Base-by-base conservation (phyloP, 2,113 vertebrate genomes). In the Columba janthina region DNA sequence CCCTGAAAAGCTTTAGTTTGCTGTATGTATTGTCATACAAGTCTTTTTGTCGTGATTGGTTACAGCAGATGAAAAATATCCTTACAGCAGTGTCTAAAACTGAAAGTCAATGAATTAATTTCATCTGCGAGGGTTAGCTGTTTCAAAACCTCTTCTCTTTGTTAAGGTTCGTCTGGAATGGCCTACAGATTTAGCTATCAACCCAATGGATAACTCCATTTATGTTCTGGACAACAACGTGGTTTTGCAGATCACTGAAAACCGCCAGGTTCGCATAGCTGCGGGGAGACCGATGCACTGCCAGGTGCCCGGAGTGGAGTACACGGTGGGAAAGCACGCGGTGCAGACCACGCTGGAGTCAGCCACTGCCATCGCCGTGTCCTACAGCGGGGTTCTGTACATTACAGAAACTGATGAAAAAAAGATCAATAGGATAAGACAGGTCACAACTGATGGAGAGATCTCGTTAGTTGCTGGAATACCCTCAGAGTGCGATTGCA, bases 161-260 rank as follows among this genome's bases (percentile, higher is more conserved):
- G 42, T 89, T 67, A 90, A 99, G 99, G 99, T 99, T 53, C 99
- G 99, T 88, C 97, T 99, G 96, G 99, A 99, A 81, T 99, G 99
- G 99, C 99, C 99, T 38, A 99, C 99, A 12, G 99, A 99, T 95
- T 97, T 99, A 9, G 98, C 99, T 17, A 98, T 99, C 66, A 99
- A 99, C 97, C 99, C 99, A 2, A 99, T 99, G 99, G 99, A 99
- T 95, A 99, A 99, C 96, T 99, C 99, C 44, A 98, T 99, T 50
- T 99, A 98, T 1, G 99, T 99, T 46, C 89, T 99, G 97, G 99
- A 99, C 96, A 99, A 99, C 97, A 99, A 99, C 5, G 99, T 99
- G 1, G 99, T 99, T 36, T 92, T 99, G 88, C 99, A 99, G 97
- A 99, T 99, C 97, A 99, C 99, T 0, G 99, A 99, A 88, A 99